phyloP scores from a whole-genome alignment of 2,113 vertebrate genomes.

The Vombatus ursinus region DNA sequence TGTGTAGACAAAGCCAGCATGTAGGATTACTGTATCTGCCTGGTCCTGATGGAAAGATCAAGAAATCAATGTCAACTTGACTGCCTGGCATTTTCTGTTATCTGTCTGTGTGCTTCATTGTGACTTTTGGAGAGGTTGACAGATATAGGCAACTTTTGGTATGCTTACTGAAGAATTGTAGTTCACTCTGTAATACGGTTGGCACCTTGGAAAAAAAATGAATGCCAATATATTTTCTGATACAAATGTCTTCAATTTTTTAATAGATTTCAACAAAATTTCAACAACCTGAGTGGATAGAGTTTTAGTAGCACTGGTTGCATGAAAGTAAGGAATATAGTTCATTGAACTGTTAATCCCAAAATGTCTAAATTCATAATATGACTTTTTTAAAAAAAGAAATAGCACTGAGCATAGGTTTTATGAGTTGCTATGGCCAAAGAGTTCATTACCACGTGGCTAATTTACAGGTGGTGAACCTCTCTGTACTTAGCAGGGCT shows the following conservation, averaged over 20 bases:
- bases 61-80: background rate
- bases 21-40: slow-evolving; percentile 11
- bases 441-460: background rate
- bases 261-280: background rate
- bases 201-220: background rate
- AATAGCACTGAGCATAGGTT: background rate
- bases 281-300: background rate
- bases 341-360: background rate
- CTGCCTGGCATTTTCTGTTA: background rate
- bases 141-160: background rate
- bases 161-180: background rate
- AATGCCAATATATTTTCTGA: background rate
- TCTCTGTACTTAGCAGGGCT: background rate
- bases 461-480: background rate
- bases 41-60: slow-evolving; percentile 30
- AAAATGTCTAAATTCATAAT: background rate
- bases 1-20: background rate
- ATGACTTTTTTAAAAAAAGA: background rate
- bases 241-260: background rate
- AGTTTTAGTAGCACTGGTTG: background rate
- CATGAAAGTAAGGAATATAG: background rate
- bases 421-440: background rate
- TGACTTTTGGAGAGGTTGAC: background rate
- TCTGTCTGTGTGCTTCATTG: background rate
- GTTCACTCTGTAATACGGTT: background rate